Conservation (phyloP, 2,797 vertebrate genomes). For the Danio albolineatus region DNA sequence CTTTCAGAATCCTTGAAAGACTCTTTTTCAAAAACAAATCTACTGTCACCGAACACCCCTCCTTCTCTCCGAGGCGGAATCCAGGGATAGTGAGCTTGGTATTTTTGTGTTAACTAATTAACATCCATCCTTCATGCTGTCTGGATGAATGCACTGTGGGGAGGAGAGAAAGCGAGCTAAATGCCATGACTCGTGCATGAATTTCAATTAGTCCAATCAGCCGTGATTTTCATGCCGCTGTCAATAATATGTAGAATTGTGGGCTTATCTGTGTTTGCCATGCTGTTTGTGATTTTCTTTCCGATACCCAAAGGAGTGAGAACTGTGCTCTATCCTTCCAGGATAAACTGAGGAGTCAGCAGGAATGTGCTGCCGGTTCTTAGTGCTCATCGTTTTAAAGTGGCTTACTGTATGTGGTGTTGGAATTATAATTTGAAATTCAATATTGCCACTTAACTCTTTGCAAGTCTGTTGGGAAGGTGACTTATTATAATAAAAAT, state of each 20-base stretch:
- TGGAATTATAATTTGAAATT: slow-evolving; percentile 41
- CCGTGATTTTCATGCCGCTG: slow-evolving; percentile 48
- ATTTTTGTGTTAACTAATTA: slow-evolving; percentile 58
- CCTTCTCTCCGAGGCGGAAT: background rate
- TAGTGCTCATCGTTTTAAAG: slow-evolving; percentile 36
- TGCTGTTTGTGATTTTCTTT: slow-evolving; percentile 61
- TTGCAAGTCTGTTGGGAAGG: slow-evolving; percentile 9
- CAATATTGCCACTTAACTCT: slow-evolving; percentile 36
- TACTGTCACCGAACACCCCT: background rate
- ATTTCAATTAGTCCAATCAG: slow-evolving; percentile 65
- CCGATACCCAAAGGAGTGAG: slow-evolving; percentile 56
- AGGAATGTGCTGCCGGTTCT: slow-evolving; percentile 30
- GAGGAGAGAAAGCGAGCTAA: slow-evolving; percentile 60
- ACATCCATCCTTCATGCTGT: slow-evolving; percentile 56
- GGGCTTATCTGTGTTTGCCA: slow-evolving; percentile 62
- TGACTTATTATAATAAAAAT: slow-evolving; percentile 1
- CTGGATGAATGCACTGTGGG: slow-evolving; percentile 56
- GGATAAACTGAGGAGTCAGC: slow-evolving; percentile 55
- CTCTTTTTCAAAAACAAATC: slow-evolving; percentile 12
- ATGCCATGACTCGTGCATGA: slow-evolving; percentile 69
- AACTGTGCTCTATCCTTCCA: slow-evolving; percentile 42
- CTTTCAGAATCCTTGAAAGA: slow-evolving; percentile 11
- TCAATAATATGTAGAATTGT: slow-evolving; percentile 62
- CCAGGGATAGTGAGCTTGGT: slow-evolving; percentile 34
- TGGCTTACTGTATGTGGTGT: slow-evolving; percentile 31